Conservation (phyloP, 2,113 vertebrate species). For the Sus scrofa region DNA sequence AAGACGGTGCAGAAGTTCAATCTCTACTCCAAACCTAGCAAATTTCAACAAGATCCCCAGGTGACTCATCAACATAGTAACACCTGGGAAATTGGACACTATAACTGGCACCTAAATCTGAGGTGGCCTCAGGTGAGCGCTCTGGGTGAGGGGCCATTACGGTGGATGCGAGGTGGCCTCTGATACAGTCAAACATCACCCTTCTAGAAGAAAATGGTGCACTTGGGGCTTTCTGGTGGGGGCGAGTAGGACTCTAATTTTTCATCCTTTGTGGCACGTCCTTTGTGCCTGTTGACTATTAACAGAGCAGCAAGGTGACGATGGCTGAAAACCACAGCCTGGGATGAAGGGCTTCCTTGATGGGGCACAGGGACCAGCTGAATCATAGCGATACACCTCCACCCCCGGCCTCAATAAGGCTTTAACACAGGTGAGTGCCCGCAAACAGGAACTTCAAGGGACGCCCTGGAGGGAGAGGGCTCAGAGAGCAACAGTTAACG, state of each 20-base stretch:
- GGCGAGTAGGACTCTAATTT: background rate
- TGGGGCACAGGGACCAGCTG: background rate
- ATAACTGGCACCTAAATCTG: background rate
- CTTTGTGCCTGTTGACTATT: background rate
- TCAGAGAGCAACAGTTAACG: background rate
- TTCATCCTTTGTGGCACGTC: background rate
- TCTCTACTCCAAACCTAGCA: background rate
- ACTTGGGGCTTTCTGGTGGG: background rate
- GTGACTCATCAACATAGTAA: background rate
- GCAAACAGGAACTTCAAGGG: background rate
- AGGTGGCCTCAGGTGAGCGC: background rate
- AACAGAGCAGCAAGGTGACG: background rate
- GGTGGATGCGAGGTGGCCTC: background rate
- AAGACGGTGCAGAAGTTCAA: background rate
- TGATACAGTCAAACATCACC: background rate
- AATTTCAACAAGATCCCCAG: background rate
- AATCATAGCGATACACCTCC: conserved; percentile 20
- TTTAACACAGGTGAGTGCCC: background rate
- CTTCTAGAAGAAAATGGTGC: background rate
- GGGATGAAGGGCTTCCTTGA: conserved; percentile 8
- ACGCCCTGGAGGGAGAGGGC: background rate
- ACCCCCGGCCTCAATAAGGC: background rate
- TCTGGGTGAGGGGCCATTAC: background rate
- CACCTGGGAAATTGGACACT: background rate
- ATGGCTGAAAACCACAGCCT: conserved; percentile 36